These are phyloP conservation scores for Emys orbicularis DNA, from an alignment of 2,797 vertebrate genomes.

Conservation along the genomic window DNA sequence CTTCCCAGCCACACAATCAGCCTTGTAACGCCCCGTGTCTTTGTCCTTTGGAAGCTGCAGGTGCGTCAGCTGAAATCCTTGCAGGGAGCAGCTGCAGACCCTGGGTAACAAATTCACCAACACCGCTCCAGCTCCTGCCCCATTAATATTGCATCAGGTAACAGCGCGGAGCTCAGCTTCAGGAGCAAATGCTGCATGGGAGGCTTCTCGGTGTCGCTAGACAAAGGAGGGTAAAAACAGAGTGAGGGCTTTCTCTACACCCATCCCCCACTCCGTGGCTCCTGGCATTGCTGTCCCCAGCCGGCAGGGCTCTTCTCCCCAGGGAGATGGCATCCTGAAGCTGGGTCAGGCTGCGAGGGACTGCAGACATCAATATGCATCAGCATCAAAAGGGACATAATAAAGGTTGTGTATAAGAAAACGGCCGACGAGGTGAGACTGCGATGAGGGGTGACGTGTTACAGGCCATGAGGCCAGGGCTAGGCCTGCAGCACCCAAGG, in stretches of 20 bases:
- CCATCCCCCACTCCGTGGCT: no score
- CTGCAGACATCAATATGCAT: slow-evolving; percentile 62
- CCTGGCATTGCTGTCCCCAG: neutral
- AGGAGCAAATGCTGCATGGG: neutral
- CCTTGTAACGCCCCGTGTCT: neutral
- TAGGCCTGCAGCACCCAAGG: neutral
- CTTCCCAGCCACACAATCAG: neutral
- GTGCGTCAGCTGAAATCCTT: neutral
- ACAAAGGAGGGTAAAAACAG: neutral
- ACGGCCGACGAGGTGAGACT: neutral
- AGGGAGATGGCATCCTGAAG: neutral
- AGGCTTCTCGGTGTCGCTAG: neutral
- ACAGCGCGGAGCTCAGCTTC: neutral
- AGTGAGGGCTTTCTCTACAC: neutral
- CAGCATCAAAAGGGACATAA: slow-evolving; percentile 67
- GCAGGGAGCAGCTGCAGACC: neutral
- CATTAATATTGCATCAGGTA: neutral
- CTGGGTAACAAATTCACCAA: neutral
- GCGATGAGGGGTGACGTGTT: slow-evolving; percentile 23
- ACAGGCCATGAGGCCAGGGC: neutral
- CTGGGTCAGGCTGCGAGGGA: slow-evolving; percentile 53
- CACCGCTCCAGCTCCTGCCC: neutral
- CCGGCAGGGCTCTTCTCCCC: neutral
- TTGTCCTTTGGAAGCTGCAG: neutral
- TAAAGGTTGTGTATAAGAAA: slow-evolving; percentile 61